Evolutionary conservation across 1,140 invertebrate species (phyloP), one percentile per base, ranked within the genome.

Genomic region (Plutomurus gul): DNA sequence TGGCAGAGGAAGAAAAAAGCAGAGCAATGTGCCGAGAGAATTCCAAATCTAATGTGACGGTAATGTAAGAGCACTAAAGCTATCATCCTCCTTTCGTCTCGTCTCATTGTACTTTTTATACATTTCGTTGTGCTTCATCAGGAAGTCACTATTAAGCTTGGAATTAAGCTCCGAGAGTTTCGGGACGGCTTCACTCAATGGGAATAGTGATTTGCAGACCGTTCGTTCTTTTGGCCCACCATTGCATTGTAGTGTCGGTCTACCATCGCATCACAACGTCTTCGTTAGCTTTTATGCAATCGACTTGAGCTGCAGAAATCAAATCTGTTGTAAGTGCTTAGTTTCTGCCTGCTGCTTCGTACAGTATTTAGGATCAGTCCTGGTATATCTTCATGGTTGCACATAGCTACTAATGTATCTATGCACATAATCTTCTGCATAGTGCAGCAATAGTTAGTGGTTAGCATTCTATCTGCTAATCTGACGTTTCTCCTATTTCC

Each of bases 71-170:
- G 56, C 30, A 65, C 56, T 65, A 65, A 65, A 65, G 30, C 56
- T 33, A 33, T 65, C 56, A 65, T 65, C 56, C 56, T 65, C 25
- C 39, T 72, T 46, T 72, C 70, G 70, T 72, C 70, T 72, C 70
- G 70, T 72, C 70, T 72, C 70, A 43, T 72, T 46, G 36, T 72
- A 37, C 37, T 39, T 72, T 72, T 72, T 72, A 22, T 72, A 20
- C 25, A 72, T 72, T 72, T 72, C 70, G 70, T 37, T 37, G 39
- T 37, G 70, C 70, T 72, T 72, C 70, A 72, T 72, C 70, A 72
- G 70, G 70, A 72, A 72, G 70, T 72, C 70, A 43, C 70, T 46
- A 37, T 37, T 20, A 72, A 43, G 56, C 56, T 60, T 65, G 25
- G 25, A 65, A 16, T 33, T 65, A 30, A 65, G 20, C 20, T 51